Conservation (phyloP, 2,113 vertebrate genomes). For the Grammomys dolichurus region DNA sequence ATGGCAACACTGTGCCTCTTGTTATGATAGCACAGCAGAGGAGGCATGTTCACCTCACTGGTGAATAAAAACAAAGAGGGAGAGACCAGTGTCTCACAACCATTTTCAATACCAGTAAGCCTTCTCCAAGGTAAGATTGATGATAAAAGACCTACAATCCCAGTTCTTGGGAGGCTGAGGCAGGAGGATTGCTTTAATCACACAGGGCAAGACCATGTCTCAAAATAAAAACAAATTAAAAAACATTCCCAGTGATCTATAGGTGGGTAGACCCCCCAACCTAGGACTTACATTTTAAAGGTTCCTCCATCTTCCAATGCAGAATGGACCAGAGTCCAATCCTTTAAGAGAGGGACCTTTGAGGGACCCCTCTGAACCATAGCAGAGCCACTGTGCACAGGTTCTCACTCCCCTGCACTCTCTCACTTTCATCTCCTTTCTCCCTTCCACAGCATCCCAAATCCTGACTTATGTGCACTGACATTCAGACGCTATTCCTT, state of each 20-base stretch:
- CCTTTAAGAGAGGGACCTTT: background rate
- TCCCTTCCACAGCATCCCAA: background rate
- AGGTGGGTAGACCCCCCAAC: background rate
- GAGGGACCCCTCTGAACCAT: background rate
- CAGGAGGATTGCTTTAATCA: background rate
- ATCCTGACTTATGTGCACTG: background rate
- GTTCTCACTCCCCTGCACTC: background rate
- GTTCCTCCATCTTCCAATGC: background rate
- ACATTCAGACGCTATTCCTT: accelerated
- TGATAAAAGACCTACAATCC: background rate
- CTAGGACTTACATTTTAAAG: too few relatives aligned
- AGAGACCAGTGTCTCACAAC: background rate
- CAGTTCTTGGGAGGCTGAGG: background rate
- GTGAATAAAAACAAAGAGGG: background rate
- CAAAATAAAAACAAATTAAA: background rate
- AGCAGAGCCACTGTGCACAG: background rate
- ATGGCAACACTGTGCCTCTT: background rate
- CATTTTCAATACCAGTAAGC: background rate
- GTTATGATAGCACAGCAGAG: background rate
- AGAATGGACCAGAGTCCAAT: background rate
- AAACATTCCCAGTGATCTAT: background rate
- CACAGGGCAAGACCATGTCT: background rate
- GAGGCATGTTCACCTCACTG: background rate
- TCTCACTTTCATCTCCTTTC: background rate
- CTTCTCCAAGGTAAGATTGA: background rate